Conservation (phyloP, 2,113 vertebrate genomes). For the Urocynchramus pylzowi region DNA sequence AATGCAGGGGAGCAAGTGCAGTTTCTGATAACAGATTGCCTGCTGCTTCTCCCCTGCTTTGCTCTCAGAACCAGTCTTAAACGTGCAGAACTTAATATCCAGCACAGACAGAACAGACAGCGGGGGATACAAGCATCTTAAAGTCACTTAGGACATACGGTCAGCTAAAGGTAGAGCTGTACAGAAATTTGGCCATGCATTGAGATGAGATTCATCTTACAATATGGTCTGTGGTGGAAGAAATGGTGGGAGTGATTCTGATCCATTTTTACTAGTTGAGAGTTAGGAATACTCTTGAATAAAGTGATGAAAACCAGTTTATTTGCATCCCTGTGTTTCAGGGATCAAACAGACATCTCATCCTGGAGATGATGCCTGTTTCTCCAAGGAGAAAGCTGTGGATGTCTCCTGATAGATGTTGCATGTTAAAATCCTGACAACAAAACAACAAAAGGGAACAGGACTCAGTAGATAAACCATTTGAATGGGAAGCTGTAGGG, state of each 20-base stretch:
- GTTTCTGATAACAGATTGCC: not conserved
- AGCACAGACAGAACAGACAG: not conserved
- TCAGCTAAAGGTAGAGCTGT: not conserved
- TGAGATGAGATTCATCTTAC: not conserved
- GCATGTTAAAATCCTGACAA: not conserved
- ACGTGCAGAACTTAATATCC: not conserved
- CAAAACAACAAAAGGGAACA: not conserved
- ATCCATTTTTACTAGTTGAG: not conserved
- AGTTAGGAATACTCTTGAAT: not conserved
- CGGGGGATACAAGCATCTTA: not conserved
- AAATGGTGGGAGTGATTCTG: not conserved
- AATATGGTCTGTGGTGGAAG: not conserved
- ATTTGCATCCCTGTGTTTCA: not conserved
- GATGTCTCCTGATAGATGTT: not conserved
- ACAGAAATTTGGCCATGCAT: not conserved
- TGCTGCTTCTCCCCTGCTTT: accelerated
- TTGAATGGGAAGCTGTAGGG: not conserved
- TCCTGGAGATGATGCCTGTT: too few relatives aligned
- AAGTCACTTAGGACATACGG: not conserved
- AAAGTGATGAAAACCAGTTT: not conserved
- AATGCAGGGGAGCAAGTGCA: not conserved
- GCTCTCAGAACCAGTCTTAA: not conserved
- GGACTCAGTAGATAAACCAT: not conserved
- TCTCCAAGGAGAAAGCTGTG: not conserved
- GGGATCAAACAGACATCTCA: not conserved